Evolutionary conservation across 2,888 invertebrate genomes (phyloP).

Genomic region (Luperina testacea): DNA sequence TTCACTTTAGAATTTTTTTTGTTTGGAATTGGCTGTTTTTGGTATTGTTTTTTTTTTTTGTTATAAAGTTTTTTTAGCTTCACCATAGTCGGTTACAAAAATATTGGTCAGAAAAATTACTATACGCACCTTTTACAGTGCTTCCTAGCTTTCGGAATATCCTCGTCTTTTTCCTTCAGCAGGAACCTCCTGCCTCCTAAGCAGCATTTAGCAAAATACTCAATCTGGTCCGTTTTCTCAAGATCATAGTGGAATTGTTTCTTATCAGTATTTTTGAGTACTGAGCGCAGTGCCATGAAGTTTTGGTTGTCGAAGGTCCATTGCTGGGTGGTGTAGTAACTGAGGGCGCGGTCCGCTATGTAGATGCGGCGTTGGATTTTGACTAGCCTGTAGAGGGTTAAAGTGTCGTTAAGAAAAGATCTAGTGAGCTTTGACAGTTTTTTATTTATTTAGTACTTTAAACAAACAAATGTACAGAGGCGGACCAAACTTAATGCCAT

Average conservation of each 20-base stretch:
- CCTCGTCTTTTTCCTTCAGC: conserved; percentile 91
- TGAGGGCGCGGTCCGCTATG: conserved; percentile 92
- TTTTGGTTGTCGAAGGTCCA: conserved; percentile 94
- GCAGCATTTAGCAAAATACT: conserved; percentile 89
- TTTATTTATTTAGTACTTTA: too few relatives aligned
- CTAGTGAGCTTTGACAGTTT: not conserved
- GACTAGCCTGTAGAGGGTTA: conserved; percentile 91
- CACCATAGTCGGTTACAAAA: not conserved
- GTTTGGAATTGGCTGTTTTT: too few relatives aligned
- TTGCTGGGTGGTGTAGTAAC: conserved; percentile 93
- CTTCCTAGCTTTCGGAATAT: conserved; percentile 87
- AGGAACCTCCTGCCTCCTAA: conserved; percentile 92
- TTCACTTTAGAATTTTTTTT: too few relatives aligned
- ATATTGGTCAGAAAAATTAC: not conserved
- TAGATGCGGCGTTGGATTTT: conserved; percentile 95
- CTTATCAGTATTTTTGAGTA: conserved; percentile 86
- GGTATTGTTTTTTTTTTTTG: too few relatives aligned
- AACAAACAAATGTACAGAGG: too few relatives aligned
- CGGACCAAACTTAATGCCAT: too few relatives aligned
- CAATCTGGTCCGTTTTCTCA: conserved; percentile 84
- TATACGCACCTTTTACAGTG: conserved; percentile 87
- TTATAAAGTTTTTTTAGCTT: too few relatives aligned
- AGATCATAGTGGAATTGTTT: conserved; percentile 91
- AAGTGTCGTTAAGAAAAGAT: not conserved
- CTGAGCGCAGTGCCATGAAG: conserved; percentile 87